Evolutionary conservation across 2,113 vertebrate genomes (phyloP).

Genomic region (Rhea americana): DNA sequence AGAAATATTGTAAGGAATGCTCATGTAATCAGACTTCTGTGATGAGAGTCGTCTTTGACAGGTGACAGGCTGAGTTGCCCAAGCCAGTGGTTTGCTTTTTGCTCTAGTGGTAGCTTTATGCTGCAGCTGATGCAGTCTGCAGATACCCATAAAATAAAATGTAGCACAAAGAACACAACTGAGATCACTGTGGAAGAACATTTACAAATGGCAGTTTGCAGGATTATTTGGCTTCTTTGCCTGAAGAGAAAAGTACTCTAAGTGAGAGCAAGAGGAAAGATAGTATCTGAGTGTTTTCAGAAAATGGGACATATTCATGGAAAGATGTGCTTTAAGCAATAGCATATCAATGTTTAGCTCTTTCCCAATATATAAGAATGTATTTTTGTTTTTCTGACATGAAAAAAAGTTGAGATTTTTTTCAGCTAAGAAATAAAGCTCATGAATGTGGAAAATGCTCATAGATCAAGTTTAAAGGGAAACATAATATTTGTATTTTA

Average conservation of each 20-base stretch:
- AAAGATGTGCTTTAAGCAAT: background rate
- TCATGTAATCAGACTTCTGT: background rate
- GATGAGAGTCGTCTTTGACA: background rate
- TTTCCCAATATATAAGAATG: background rate
- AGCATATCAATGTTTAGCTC: background rate
- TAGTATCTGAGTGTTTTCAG: background rate
- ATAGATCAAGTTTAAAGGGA: background rate
- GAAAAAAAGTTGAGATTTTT: background rate
- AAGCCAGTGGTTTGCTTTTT: background rate
- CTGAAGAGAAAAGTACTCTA: background rate
- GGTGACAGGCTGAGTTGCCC: background rate
- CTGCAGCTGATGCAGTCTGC: background rate
- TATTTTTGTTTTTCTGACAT: background rate
- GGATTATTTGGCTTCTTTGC: background rate
- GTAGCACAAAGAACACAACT: background rate
- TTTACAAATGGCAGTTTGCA: background rate
- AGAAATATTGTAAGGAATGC: background rate
- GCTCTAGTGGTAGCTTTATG: background rate
- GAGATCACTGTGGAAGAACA: background rate
- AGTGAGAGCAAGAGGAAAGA: background rate
- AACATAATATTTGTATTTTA: background rate
- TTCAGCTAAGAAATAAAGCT: background rate
- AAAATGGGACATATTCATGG: background rate
- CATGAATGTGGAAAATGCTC: background rate
- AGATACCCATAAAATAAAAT: background rate